Conservation (phyloP, 1,140 invertebrate genomes). For the Drosophila parabipectinata region DNA sequence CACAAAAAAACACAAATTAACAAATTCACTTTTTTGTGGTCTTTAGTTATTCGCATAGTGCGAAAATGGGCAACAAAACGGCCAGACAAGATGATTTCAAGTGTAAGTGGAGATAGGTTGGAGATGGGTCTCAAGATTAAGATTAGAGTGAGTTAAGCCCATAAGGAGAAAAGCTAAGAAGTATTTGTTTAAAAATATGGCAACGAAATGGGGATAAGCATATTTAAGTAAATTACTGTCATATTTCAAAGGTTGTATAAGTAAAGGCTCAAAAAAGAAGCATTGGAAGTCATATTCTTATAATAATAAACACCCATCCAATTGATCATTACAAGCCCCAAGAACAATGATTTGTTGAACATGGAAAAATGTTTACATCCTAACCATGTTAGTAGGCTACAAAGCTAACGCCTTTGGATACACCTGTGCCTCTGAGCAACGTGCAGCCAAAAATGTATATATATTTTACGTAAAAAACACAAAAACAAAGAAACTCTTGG, state of each 20-base stretch:
- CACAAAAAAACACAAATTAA: slow-evolving; percentile 48
- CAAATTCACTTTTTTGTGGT: slow-evolving; percentile 58
- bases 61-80: slow-evolving; percentile 57
- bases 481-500: slow-evolving; percentile 25
- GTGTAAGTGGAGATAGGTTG: slow-evolving; percentile 49
- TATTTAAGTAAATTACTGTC: neutral
- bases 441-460: slow-evolving; percentile 2
- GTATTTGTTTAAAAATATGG: neutral
- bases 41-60: slow-evolving; percentile 44
- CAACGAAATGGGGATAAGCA: neutral
- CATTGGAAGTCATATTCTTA: no score
- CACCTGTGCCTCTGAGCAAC: slow-evolving; percentile 29
- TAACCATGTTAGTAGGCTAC: slow-evolving; percentile 53
- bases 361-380: slow-evolving; percentile 29
- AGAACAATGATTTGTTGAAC: slow-evolving; percentile 6
- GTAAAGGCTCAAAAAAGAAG: no score
- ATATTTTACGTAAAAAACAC: slow-evolving; percentile 11
- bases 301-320: neutral
- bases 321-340: slow-evolving; percentile 1
- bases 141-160: neutral
- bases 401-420: slow-evolving; percentile 35
- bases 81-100: slow-evolving; percentile 22
- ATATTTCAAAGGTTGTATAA: no score
- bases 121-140: slow-evolving; percentile 1
- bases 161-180: neutral